Conservation (phyloP, 2,113 vertebrate genomes). For the Athene cunicularia region DNA sequence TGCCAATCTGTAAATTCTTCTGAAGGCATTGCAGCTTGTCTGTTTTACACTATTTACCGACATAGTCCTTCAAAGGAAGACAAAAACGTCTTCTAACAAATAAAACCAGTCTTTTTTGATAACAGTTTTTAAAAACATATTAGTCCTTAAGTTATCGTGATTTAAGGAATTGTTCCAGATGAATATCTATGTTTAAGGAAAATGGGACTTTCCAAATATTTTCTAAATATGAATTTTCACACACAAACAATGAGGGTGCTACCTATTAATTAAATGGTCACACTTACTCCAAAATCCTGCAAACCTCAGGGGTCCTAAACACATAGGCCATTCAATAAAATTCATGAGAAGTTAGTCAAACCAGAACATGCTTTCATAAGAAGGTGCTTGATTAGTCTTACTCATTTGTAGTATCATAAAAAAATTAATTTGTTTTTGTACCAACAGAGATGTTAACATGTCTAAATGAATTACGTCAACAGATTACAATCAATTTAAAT, state of each 20-base stretch:
- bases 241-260: background rate
- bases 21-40: background rate
- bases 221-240: background rate
- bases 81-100: background rate
- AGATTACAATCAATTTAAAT: background rate
- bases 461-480: background rate
- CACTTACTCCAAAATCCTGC: background rate
- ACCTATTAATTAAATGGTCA: background rate
- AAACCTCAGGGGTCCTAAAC: background rate
- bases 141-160: background rate
- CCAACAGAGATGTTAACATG: background rate
- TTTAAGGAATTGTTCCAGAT: background rate
- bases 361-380: background rate
- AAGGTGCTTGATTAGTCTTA: background rate
- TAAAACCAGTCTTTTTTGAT: background rate
- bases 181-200: background rate
- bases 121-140: background rate
- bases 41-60: background rate
- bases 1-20: background rate
- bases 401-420: accelerated
- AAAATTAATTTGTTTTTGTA: background rate
- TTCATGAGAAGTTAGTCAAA: background rate
- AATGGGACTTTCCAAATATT: background rate
- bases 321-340: background rate
- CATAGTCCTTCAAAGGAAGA: background rate